Conservation (phyloP, 1,140 invertebrate genomes). For the Subanguina moxae region DNA sequence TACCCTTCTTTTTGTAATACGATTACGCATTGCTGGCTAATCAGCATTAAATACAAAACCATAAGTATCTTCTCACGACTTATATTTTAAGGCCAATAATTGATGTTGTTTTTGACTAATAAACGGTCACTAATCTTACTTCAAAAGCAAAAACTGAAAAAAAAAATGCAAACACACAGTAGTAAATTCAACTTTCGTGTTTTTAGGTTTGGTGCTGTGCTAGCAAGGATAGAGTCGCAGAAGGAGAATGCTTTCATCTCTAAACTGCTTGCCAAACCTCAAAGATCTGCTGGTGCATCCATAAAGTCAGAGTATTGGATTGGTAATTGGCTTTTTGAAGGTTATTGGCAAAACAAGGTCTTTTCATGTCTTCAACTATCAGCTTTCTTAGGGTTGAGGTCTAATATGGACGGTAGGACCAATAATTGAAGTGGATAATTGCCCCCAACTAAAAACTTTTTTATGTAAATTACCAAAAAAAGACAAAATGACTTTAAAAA, state of each 20-base stretch:
- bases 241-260: slow-evolving; percentile 49
- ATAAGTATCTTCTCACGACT: not conserved
- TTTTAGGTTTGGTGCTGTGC: slow-evolving; percentile 48
- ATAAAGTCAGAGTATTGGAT: slow-evolving; percentile 45
- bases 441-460: too few species aligned
- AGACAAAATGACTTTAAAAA: too few species aligned
- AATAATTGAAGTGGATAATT: too few species aligned
- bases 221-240: slow-evolving; percentile 52
- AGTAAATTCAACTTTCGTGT: slow-evolving; percentile 1
- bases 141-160: slow-evolving; percentile 6
- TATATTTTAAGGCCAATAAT: not conserved
- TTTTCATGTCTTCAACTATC: too few species aligned
- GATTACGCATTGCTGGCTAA: too few species aligned
- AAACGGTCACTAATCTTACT: slow-evolving; percentile 1
- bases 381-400: too few species aligned
- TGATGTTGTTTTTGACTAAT: not conserved
- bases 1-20: too few species aligned
- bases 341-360: too few species aligned
- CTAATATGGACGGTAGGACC: too few species aligned
- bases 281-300: slow-evolving; percentile 24
- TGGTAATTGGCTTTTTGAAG: slow-evolving; percentile 14
- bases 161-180: slow-evolving; percentile 9
- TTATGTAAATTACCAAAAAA: too few species aligned
- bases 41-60: not conserved
- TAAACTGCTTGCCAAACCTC: slow-evolving; percentile 41